Base-by-base conservation (phyloP, 2,797 vertebrate species). In the Falco columbarius region DNA sequence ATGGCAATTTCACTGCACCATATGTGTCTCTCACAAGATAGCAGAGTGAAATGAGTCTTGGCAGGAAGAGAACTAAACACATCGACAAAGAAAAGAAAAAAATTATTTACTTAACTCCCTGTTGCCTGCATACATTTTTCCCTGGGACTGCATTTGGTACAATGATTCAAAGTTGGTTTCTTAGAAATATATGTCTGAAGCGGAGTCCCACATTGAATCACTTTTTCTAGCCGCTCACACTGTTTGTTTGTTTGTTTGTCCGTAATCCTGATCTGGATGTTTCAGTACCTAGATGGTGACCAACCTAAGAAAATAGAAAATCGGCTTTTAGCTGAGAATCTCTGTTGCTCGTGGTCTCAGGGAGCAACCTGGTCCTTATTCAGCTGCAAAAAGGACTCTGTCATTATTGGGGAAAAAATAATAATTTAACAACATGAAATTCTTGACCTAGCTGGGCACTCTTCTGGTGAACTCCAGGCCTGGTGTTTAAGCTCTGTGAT, bases 1-100 rank as follows among this genome's bases (percentile, higher is more conserved):
- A 99, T 99, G 99, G 99, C 99, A 99, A 99, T 99, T 99, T 99
- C 98, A 98, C 98, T 97, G 98, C 99, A 98, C 99, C 99, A 99
- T 99, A 99, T 99, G 99, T 98, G 99, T 98, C 99, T 99, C 99
- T 98, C 99, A 98, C 98, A 98, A 98, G 98, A 98, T 98, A 98
- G 98, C 98, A 97, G 98, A 98, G 98, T 98, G 98, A 98, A 98
- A 98, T 99, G 98, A 98, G 98, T 98, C 99, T 98, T 99, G 98
- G 98, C 98, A 98, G 98, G 98, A 99, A 98, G 98, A 98, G 97
- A 98, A 99, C 98, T 98, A 99, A 98, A 98, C 98, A 98, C 98
- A 98, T 98, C 72, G 98, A 98, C 98, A 98, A 98, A 98, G 98
- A 98, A 98, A 97, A 98, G 97, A 98, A 98, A 98, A 96, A 98